Evolutionary conservation across 2,888 invertebrate species (phyloP).

Genomic region (Apodemia duryi): DNA sequence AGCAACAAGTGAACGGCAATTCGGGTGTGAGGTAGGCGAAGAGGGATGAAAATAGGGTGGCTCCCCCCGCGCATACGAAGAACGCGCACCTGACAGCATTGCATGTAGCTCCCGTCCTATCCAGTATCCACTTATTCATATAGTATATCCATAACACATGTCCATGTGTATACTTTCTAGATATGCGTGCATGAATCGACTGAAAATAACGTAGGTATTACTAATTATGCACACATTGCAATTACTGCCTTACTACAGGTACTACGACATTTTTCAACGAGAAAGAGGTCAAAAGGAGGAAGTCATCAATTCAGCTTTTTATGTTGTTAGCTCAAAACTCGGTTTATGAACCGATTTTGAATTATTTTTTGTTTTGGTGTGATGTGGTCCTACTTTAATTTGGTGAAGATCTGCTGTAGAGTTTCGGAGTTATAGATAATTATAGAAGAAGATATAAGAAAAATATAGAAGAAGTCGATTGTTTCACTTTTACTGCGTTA

Average conservation of each 20-base stretch:
- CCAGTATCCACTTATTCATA: constrained; percentile 20
- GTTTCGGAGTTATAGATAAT: too few species aligned
- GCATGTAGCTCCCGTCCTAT: constrained; percentile 41
- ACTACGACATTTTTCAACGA: too few species aligned
- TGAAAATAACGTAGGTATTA: background rate
- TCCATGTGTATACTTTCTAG: constrained; percentile 15
- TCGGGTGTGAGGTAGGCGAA: constrained; percentile 51
- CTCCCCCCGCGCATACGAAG: constrained; percentile 46
- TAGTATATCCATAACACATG: background rate
- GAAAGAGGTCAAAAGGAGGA: too few species aligned
- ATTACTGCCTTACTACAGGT: background rate
- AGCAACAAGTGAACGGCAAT: constrained; percentile 75
- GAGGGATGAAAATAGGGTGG: constrained; percentile 44
- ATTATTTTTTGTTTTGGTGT: too few species aligned
- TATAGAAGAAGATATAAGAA: too few species aligned
- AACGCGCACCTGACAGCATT: constrained; percentile 62
- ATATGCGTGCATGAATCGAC: constrained; percentile 6
- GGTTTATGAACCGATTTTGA: too few species aligned
- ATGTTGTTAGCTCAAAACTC: too few species aligned
- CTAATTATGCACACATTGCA: background rate
- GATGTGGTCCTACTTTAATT: too few species aligned
- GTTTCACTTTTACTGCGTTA: too few species aligned
- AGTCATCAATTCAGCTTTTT: too few species aligned
- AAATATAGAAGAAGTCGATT: too few species aligned
- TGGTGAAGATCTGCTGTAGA: too few species aligned